These are phyloP conservation scores for Ennomos fuscantarius DNA, from an alignment of 2,888 invertebrate genomes.

Conservation along the genomic window DNA sequence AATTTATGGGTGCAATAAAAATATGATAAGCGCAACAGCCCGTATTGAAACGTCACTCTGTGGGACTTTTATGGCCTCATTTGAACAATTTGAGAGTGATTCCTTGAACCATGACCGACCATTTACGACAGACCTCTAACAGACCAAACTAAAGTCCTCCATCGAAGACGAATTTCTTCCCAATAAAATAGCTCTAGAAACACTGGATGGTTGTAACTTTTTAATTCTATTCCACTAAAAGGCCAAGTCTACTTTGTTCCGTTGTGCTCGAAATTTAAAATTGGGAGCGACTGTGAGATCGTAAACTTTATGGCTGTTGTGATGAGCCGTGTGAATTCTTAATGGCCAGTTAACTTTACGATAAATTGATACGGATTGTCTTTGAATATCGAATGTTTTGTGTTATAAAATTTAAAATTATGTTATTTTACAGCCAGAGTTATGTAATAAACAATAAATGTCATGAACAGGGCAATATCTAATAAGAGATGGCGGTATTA, in stretches of 20 bases:
- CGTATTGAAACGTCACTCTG: slow-evolving; percentile 73
- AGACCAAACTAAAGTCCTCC: slow-evolving; percentile 34
- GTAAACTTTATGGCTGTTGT: slow-evolving; percentile 72
- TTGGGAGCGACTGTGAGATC: slow-evolving; percentile 62
- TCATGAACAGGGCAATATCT: slow-evolving; percentile 32
- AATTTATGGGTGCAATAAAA: slow-evolving; percentile 76
- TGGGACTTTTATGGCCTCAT: slow-evolving; percentile 76
- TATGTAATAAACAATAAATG: slow-evolving; percentile 10
- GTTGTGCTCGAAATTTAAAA: slow-evolving; percentile 65
- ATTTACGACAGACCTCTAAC: slow-evolving; percentile 48
- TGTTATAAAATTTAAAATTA: slow-evolving; percentile 19
- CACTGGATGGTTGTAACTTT: slow-evolving; percentile 47
- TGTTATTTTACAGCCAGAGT: slow-evolving; percentile 10
- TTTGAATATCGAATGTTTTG: slow-evolving; percentile 37
- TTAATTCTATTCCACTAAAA: slow-evolving; percentile 53
- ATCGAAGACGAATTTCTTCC: slow-evolving; percentile 26
- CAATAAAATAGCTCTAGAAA: slow-evolving; percentile 42
- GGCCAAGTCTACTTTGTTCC: slow-evolving; percentile 50
- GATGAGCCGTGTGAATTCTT: slow-evolving; percentile 69
- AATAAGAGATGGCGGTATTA: slow-evolving; percentile 78
- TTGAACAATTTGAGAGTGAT: slow-evolving; percentile 73
- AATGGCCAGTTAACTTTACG: slow-evolving; percentile 54
- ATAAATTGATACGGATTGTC: slow-evolving; percentile 39
- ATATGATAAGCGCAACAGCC: slow-evolving; percentile 72
- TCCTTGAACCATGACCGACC: slow-evolving; percentile 72